phyloP scores from a whole-genome alignment of 1,140 invertebrate species.

The Yoshiicerus persimilis region DNA sequence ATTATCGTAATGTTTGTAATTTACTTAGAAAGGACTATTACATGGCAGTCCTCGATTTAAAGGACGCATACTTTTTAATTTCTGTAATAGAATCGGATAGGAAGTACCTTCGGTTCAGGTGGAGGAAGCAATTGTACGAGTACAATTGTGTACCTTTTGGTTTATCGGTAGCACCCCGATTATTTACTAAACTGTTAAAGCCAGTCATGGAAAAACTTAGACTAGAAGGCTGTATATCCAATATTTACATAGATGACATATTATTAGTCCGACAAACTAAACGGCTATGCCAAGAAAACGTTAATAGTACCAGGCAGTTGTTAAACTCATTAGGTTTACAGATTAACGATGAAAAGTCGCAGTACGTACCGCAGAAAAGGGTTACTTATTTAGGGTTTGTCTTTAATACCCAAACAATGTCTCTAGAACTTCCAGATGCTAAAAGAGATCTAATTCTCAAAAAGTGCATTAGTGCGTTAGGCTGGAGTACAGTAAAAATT shows the following conservation, averaged over 20 bases:
- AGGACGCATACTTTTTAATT: slow-evolving; percentile 38
- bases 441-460: background rate
- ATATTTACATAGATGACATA: slow-evolving; percentile 43
- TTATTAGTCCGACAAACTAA: background rate
- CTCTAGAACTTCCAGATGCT: background rate
- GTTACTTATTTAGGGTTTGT: slow-evolving; percentile 1
- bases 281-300: background rate
- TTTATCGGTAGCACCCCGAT: slow-evolving; percentile 13
- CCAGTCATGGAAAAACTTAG: slow-evolving; percentile 30
- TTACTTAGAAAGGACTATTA: slow-evolving; percentile 9
- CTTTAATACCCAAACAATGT: slow-evolving; percentile 12
- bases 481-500: background rate
- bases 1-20: background rate
- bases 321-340: slow-evolving; percentile 25
- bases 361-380: background rate
- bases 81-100: background rate
- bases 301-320: background rate
- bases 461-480: background rate
- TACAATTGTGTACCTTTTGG: slow-evolving; percentile 39
- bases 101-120: slow-evolving; percentile 36
- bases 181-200: slow-evolving; percentile 38
- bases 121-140: slow-evolving; percentile 8
- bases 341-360: slow-evolving; percentile 11
- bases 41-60: slow-evolving; percentile 30
- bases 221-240: background rate